Evolutionary conservation across 2,888 invertebrate species (phyloP), one percentile per base, ranked within the genome.

Genomic region (Dromius quadrimaculatus): DNA sequence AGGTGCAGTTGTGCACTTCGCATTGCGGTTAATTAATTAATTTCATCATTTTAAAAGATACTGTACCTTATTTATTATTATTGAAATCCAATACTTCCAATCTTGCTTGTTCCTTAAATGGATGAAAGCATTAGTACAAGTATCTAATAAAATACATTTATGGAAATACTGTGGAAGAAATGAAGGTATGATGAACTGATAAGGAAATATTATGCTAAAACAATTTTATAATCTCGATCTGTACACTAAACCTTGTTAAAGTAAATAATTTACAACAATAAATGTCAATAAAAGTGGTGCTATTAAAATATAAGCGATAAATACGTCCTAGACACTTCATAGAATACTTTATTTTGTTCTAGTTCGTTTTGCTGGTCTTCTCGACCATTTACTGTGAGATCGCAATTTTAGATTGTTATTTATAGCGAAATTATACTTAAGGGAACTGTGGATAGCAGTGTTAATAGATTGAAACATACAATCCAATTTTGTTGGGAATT

Each of bases 351-450:
- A 41, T 41, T 41, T 41, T 41, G 41, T 41, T 36, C 41, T 41
- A 41, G 13, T n/a, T 41, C 41, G 41, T 41, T 41, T 41, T 41
- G 41, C 41, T 41, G 15, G 41, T 41, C 15, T 3, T 5, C 28
- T 15, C 41, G 41, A 15, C 15, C 41, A 11, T 41, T 41, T 41
- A 41, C 11, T 41, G 15, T 8, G 2, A 41, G 41, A 41, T 41
- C 15, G 41, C 41, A 41, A 41, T 41, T 41, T 41, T 41, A 41
- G 41, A 41, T 41, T 41, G 41, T 41, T 41, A 41, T 41, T 41
- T 41, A 41, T 41, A 41, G 41, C 41, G 1, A 41, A 41, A 41
- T 41, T 41, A 41, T 41, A 41, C 41, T 41, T 8, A 41, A 41
- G 41, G 13, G 15, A 15, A 11, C 41, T 4, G 41, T 6, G 15